These are phyloP conservation scores for Florisuga fusca DNA, from an alignment of 2,797 vertebrate species.

Conservation along the genomic window DNA sequence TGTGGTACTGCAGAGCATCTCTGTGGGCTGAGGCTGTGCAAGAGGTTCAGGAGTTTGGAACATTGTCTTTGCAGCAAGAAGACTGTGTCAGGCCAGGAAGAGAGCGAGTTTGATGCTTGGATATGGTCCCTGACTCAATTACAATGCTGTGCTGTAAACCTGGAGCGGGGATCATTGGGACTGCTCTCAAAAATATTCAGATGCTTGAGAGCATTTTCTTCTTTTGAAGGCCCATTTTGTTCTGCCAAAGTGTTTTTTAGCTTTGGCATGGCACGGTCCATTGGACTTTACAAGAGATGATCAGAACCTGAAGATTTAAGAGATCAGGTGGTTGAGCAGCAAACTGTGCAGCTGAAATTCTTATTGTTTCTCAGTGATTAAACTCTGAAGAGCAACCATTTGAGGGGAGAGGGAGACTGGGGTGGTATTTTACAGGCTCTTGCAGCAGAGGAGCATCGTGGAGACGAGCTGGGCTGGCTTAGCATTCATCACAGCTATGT, in stretches of 20 bases:
- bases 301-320: not conserved
- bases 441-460: not conserved
- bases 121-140: slow-evolving; percentile 4
- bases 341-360: not conserved
- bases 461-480: not conserved
- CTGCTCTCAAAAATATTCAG: not conserved
- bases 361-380: not conserved
- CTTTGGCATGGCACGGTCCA: not conserved
- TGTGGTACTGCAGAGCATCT: not conserved
- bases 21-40: accelerated
- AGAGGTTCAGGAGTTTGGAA: not conserved
- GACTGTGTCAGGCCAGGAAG: not conserved
- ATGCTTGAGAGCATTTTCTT: not conserved
- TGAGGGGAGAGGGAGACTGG: not conserved
- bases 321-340: not conserved
- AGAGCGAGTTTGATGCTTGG: not conserved
- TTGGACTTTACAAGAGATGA: not conserved
- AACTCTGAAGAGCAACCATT: not conserved
- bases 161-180: not conserved
- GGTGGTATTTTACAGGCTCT: not conserved
- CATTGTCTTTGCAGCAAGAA: not conserved
- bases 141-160: not conserved
- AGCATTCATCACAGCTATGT: not conserved
- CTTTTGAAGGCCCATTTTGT: not conserved
- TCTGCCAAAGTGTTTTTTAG: not conserved